Conservation (phyloP, 2,113 vertebrate species). For the Indicator maculatus region DNA sequence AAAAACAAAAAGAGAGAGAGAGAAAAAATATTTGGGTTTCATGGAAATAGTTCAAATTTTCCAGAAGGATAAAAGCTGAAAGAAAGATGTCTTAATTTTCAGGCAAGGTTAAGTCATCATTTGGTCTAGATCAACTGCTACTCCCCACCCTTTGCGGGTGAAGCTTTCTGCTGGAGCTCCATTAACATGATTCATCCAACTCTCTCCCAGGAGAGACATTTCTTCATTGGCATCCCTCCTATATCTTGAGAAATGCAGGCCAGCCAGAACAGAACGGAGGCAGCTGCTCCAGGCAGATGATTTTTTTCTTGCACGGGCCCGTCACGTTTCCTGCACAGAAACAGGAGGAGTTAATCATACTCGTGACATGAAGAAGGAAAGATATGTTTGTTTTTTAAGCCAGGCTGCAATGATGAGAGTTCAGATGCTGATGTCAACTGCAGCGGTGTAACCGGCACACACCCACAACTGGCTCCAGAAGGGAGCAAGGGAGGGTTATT, state of each 20-base stretch:
- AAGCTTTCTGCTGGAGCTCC: slow-evolving; percentile 34
- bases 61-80: background rate
- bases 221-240: slow-evolving; percentile 37
- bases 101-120: slow-evolving; percentile 32
- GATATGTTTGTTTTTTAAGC: background rate
- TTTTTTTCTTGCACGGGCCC: background rate
- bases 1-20: background rate
- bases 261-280: background rate
- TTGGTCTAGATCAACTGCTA: slow-evolving; percentile 29
- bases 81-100: background rate
- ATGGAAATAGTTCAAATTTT: background rate
- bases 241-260: slow-evolving; percentile 15
- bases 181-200: background rate
- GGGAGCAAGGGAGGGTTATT: background rate
- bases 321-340: background rate
- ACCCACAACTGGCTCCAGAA: slow-evolving; percentile 10
- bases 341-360: slow-evolving; percentile 27
- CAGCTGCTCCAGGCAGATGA: slow-evolving; percentile 33
- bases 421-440: background rate
- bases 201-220: slow-evolving; percentile 25
- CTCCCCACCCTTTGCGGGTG: slow-evolving; percentile 19
- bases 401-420: background rate
- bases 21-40: background rate
- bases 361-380: background rate
- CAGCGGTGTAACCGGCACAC: background rate